These are phyloP conservation scores for Sitobion miscanthi DNA, from an alignment of 1,140 invertebrate genomes.

Conservation along the genomic window DNA sequence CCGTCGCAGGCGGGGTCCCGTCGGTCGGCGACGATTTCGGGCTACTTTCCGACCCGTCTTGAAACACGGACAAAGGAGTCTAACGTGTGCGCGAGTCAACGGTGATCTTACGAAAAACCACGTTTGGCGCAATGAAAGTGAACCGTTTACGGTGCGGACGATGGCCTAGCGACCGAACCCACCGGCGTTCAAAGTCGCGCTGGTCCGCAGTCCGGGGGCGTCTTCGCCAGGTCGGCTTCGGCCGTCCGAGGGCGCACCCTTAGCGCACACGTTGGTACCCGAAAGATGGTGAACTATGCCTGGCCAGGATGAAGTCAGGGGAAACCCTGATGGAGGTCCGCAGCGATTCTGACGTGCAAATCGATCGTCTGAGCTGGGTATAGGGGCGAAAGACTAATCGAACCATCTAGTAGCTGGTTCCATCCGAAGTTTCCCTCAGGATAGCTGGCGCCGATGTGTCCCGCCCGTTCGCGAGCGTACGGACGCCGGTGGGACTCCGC, in stretches of 20 bases:
- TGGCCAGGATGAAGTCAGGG: constrained; percentile 85
- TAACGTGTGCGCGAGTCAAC: constrained; percentile 65
- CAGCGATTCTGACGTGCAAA: constrained; percentile 53
- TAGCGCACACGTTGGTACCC: constrained; percentile 80
- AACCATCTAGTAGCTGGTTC: too few relatives aligned
- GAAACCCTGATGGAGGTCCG: constrained; percentile 88
- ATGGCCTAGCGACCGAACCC: constrained; percentile 41
- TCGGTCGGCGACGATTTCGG: constrained; percentile 69
- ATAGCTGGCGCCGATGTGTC: constrained; percentile 69
- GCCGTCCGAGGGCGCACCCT: constrained; percentile 67
- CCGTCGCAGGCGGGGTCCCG: constrained; percentile 64
- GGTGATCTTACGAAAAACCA: too few relatives aligned
- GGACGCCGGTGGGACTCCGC: constrained; percentile 59
- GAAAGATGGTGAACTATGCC: constrained; percentile 92
- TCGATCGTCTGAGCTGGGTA: too few relatives aligned
- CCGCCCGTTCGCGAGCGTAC: constrained; percentile 60
- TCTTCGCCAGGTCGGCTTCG: constrained; percentile 22
- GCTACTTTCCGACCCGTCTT: constrained; percentile 83
- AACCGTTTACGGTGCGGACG: constrained; percentile 60
- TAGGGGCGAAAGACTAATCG: too few relatives aligned
- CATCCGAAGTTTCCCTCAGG: constrained; percentile 64
- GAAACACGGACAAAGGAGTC: constrained; percentile 94
- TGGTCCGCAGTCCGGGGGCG: background rate
- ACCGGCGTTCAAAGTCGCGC: constrained; percentile 43
- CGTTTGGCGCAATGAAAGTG: constrained; percentile 72